phyloP scores from a whole-genome alignment of 2,113 vertebrate genomes.

The Ginglymostoma cirratum region DNA sequence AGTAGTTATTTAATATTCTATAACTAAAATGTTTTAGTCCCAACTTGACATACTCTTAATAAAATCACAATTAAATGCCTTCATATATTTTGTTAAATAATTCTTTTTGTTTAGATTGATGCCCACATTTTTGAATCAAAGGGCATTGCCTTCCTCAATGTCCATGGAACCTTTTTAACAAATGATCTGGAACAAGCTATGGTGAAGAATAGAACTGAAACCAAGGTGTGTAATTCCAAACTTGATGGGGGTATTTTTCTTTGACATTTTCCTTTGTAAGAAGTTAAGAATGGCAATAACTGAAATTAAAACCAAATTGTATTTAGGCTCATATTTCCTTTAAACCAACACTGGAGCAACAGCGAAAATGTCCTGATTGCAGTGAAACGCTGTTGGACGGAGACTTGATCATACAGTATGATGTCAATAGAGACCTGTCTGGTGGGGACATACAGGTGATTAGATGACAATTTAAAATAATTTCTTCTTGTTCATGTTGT shows the following conservation, averaged over 20 bases:
- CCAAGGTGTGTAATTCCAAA: slow-evolving; percentile 59
- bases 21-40: neutral
- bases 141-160: slow-evolving; percentile 66
- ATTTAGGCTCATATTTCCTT: slow-evolving; percentile 73
- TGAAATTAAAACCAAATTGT: slow-evolving; percentile 30
- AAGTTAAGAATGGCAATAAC: neutral
- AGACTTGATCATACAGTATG: slow-evolving; percentile 75
- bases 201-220: slow-evolving; percentile 58
- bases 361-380: slow-evolving; percentile 68
- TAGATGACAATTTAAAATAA: neutral
- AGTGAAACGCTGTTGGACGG: slow-evolving; percentile 66
- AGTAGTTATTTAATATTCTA: neutral
- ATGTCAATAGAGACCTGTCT: slow-evolving; percentile 66
- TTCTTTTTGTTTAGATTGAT: slow-evolving; percentile 61
- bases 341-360: slow-evolving; percentile 71
- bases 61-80: neutral
- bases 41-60: neutral
- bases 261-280: neutral
- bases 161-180: slow-evolving; percentile 68
- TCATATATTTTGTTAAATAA: neutral
- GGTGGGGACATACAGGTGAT: slow-evolving; percentile 69
- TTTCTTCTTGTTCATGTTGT: neutral
- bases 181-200: slow-evolving; percentile 60
- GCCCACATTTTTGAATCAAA: slow-evolving; percentile 74
- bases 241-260: neutral